phyloP scores from a whole-genome alignment of 2,888 invertebrate species.

The Abrostola tripartita region DNA sequence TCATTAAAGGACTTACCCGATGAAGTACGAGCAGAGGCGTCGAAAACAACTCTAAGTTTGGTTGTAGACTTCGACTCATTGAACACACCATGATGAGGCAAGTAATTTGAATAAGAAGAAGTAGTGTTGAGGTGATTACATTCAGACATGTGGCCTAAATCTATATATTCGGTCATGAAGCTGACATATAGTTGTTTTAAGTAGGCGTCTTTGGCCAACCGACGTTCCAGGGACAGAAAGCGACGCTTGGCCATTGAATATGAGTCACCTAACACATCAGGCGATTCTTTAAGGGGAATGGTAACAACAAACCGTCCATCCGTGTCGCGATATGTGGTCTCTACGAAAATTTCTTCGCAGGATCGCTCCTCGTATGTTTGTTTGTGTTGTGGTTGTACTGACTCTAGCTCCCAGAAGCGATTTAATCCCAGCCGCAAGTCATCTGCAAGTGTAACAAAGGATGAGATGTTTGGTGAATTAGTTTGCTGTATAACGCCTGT shows the following conservation, averaged over 20 bases:
- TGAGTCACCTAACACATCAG: constrained; percentile 8
- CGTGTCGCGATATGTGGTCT: constrained; percentile 5
- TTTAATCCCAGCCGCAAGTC: no score
- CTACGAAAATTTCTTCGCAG: constrained; percentile 3
- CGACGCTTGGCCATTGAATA: constrained; percentile 11
- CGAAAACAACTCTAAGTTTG: constrained; percentile 1
- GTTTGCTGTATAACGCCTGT: no score
- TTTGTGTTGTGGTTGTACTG: constrained; percentile 1
- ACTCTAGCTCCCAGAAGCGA: constrained; percentile 9
- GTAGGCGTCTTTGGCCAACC: constrained; percentile 5
- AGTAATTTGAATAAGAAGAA: neutral
- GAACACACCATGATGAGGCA: constrained; percentile 9
- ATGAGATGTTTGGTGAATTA: no score
- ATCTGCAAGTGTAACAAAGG: no score
- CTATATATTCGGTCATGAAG: constrained; percentile 6
- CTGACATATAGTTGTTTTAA: constrained; percentile 2
- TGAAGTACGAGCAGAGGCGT: constrained; percentile 1
- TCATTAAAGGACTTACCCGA: constrained; percentile 5
- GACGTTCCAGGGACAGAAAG: constrained; percentile 6
- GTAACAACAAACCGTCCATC: constrained; percentile 11
- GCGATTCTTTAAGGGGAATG: constrained; percentile 5
- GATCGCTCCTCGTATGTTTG: neutral
- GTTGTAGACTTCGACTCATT: neutral
- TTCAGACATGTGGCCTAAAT: constrained; percentile 10
- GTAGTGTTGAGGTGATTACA: neutral